These are phyloP conservation scores for Pammene fasciana DNA, from an alignment of 2,888 invertebrate species.

Conservation along the genomic window DNA sequence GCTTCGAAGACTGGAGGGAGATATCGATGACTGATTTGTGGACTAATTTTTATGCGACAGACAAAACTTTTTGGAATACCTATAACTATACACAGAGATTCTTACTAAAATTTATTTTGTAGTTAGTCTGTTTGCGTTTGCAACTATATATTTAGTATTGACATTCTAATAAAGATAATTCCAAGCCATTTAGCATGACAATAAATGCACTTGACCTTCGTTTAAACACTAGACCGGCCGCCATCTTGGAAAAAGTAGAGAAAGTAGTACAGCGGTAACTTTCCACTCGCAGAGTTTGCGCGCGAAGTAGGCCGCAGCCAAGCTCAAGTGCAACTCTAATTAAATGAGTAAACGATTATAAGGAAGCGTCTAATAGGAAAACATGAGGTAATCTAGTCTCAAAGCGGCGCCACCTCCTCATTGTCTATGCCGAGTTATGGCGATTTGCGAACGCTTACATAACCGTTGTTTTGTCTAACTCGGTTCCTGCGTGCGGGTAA, in stretches of 20 bases:
- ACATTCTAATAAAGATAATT: neutral
- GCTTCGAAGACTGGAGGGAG: no score
- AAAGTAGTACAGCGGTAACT: conserved; percentile 83
- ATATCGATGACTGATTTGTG: neutral
- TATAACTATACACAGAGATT: no score
- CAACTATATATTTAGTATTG: neutral
- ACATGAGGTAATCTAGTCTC: conserved; percentile 40
- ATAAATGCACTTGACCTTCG: conserved; percentile 69
- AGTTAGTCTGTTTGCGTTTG: neutral
- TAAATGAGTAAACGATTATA: conserved; percentile 18
- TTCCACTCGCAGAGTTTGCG: conserved; percentile 78
- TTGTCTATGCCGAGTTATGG: conserved; percentile 60
- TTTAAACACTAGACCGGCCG: conserved; percentile 64
- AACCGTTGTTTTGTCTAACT: conserved; percentile 70
- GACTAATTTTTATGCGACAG: neutral
- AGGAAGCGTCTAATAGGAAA: conserved; percentile 42
- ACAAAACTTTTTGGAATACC: no score
- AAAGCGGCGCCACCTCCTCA: conserved; percentile 62
- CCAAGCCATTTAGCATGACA: conserved; percentile 25
- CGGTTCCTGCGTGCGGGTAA: conserved; percentile 23
- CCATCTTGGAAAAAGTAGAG: conserved; percentile 83
- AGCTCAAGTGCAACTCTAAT: conserved; percentile 42
- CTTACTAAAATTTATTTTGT: no score
- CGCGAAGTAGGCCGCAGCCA: conserved; percentile 80
- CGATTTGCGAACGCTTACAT: conserved; percentile 67